phyloP scores from a whole-genome alignment of 2,888 invertebrate genomes.

The Cremastinae sp. region DNA sequence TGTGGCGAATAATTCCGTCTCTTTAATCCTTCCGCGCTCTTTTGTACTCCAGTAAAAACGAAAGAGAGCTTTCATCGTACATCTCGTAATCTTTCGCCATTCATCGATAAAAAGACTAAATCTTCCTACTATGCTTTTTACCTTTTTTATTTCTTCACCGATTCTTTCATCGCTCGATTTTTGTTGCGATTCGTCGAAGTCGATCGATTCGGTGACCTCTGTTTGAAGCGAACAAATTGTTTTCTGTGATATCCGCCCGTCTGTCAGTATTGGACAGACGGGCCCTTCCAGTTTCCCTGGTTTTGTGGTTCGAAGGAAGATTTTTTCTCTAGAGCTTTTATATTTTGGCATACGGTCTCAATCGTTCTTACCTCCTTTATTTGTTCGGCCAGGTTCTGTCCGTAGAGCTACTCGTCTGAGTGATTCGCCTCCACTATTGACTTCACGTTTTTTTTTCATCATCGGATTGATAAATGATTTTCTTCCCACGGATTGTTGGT shows the following conservation, averaged over 20 bases:
- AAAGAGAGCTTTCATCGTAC: too few species aligned
- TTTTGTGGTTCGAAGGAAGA: too few species aligned
- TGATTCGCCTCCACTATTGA: too few species aligned
- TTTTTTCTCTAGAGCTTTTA: too few species aligned
- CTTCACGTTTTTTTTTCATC: conserved; percentile 52
- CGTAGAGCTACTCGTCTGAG: too few species aligned
- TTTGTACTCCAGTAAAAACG: too few species aligned
- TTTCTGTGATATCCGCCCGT: conserved; percentile 44
- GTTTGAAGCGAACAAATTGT: conserved; percentile 46
- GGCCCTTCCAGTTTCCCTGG: conserved; percentile 46
- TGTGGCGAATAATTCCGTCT: too few species aligned
- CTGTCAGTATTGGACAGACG: conserved; percentile 49
- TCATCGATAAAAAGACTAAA: conserved; percentile 24
- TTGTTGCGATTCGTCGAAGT: conserved; percentile 38
- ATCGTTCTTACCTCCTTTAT: too few species aligned
- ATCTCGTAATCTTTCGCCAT: too few species aligned
- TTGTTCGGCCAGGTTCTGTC: too few species aligned
- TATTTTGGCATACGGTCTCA: too few species aligned
- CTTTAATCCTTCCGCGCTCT: too few species aligned
- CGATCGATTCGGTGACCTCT: conserved; percentile 36
- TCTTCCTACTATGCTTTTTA: conserved; percentile 35
- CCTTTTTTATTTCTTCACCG: conserved; percentile 40
- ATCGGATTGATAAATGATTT: conserved; percentile 43
- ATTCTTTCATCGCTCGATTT: conserved; percentile 29
- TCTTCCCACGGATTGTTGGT: conserved; percentile 47